These are phyloP conservation scores for Rhombomys opimus DNA, from an alignment of 2,113 vertebrate genomes.

Conservation along the genomic window DNA sequence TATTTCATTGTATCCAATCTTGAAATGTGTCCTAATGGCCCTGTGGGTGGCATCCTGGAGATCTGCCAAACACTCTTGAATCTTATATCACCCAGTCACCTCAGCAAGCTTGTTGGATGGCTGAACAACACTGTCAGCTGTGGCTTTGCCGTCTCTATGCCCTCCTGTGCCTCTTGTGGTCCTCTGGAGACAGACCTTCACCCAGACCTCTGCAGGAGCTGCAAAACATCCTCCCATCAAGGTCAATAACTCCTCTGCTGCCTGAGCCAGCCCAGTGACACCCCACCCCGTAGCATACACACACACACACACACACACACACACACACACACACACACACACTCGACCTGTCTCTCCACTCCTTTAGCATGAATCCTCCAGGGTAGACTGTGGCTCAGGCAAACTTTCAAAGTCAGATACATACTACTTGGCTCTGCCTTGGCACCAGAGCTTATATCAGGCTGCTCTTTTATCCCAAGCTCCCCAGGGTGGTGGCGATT, in stretches of 20 bases:
- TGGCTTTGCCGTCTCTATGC: background rate
- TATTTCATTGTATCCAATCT: background rate
- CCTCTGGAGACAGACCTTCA: background rate
- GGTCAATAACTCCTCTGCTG: background rate
- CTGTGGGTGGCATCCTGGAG: background rate
- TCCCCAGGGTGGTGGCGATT: background rate
- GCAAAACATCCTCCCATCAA: background rate
- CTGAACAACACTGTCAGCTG: background rate
- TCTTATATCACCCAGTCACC: background rate
- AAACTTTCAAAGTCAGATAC: background rate
- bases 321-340: no score
- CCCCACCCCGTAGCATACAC: no score
- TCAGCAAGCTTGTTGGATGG: background rate
- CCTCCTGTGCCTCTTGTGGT: background rate
- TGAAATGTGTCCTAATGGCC: background rate
- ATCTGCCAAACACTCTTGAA: background rate
- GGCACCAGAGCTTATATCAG: background rate
- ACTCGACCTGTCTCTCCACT: background rate
- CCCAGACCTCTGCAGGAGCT: background rate
- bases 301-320: no score
- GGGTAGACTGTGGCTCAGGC: background rate
- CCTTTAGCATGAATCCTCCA: background rate
- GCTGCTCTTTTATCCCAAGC: background rate
- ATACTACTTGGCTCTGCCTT: background rate
- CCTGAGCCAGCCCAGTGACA: background rate